Base-by-base conservation (phyloP, 2,797 vertebrate species). In the Falco cherrug region DNA sequence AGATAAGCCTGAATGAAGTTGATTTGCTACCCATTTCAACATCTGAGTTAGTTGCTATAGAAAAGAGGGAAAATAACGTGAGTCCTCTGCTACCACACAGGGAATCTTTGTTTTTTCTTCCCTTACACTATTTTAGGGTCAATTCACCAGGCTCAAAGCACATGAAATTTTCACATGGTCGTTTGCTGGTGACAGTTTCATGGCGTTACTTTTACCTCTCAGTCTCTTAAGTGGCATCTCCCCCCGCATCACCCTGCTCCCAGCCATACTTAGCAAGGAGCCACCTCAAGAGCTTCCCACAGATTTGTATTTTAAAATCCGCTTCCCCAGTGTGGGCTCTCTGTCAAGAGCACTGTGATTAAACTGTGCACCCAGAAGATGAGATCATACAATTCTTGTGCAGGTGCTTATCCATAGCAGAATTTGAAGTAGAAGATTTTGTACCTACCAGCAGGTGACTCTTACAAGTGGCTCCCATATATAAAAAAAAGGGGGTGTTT, bases 271-370 rank as follows among this genome's bases (percentile, higher is more conserved):
- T 94, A 94, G 93, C 91, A 89, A 96, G 92, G 89, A 96, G 78
- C 70, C 78, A 92, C 87, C 88, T 96, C 80, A 41, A 93, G 59
- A 97, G 88, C 96, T 93, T 96, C 96, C 96, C 83, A 95, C 96
- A 79, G 79, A 90, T 92, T 93, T 3, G 2, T 97, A 97, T 96
- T 97, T 97, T 96, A 97, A 97, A 96, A 88, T 87, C 60, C 3
- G 10, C 65, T 97, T 96, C 80, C 69, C 86, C 65, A 28, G 65
- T 92, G 91, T 94, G 93, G 95, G 96, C 71, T 96, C 75, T 79
- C 37, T 63, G 51, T 84, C 51, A 33, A 95, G 77, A 93, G 85
- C 75, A 51, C 94, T 84, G 91, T 95, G 94, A 95, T 97, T 95
- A 96, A 95, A 88, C 84, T 74, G 16, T 90, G 90, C 91, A 93